Evolutionary conservation across 2,797 vertebrate species (phyloP), one percentile per base, ranked within the genome.

Genomic region (Hyperoplus lanceolatus): DNA sequence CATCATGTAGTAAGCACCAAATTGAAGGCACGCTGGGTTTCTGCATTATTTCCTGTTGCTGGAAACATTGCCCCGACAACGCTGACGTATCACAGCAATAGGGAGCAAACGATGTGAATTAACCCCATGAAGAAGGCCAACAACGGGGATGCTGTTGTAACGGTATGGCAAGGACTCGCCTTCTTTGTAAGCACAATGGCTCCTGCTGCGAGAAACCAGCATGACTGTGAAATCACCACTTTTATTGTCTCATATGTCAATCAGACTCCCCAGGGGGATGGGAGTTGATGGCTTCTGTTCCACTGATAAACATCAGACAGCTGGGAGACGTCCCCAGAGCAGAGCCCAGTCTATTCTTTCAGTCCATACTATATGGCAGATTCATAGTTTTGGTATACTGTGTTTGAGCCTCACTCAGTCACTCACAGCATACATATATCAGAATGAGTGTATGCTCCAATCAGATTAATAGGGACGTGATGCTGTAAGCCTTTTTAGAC

Each of bases 211-310:
- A 86, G 78, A 80, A n/a, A 62, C 64, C 76, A 69, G 82, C 62
- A 5, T 78, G 87, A 85, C 84, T 36, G 56, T 4, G 4, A 80
- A 84, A 73, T 51, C 81, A 70, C 68, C 79, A 76, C 82, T 91
- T 92, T 92, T 88, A 93, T 91, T 90, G 91, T 88, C 83, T 90
- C 88, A 89, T 90, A 92, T 91, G 90, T 93, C 90, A 90, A 90
- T 93, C 86, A 92, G 73, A 42, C 77, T 90, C 84, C 85, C 87
- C 64, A 8, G 81, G 83, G 81, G 76, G 29, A 29, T 83, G 85
- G 46, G 11, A 79, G 76, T 60, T 89, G 89, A 85, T 86, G 90
- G 89, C 79, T 88, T 77, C 80, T 80, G 78, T 79, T 91, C 29
- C 62, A 14, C 85, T 86, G 90, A 92, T 87, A 91, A 92, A 91